These are phyloP conservation scores for Sycophila sp. DNA, from an alignment of 1,140 invertebrate genomes.

Conservation along the genomic window DNA sequence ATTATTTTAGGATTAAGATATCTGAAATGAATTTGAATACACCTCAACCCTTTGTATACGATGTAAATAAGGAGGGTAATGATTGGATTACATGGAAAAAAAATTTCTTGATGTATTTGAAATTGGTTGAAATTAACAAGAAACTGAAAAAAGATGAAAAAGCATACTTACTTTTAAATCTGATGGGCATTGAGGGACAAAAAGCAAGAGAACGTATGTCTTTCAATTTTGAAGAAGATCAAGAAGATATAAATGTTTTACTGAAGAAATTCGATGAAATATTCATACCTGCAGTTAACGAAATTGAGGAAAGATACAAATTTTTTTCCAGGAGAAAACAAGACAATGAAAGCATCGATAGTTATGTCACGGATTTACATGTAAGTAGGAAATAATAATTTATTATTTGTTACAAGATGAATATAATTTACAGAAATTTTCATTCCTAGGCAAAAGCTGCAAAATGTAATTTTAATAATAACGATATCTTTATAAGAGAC, in stretches of 20 bases:
- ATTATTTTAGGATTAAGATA: too few species aligned
- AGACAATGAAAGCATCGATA: not conserved
- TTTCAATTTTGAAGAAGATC: not conserved
- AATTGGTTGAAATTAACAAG: not conserved
- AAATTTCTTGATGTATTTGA: not conserved
- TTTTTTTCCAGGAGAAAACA: not conserved
- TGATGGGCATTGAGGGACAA: not conserved
- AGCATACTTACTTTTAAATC: not conserved
- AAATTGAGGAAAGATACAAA: not conserved
- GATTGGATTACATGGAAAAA: not conserved
- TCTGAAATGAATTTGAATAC: too few species aligned
- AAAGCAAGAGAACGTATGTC: not conserved
- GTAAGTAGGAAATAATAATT: not conserved
- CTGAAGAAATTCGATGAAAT: not conserved
- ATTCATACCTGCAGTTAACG: not conserved
- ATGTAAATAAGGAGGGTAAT: not conserved
- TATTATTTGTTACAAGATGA: not conserved
- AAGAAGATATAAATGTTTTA: not conserved
- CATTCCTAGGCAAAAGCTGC: not conserved
- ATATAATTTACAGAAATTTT: not conserved
- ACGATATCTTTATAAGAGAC: not conserved
- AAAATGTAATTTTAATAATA: constrained; percentile 15
- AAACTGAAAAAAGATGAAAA: not conserved
- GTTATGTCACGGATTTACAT: not conserved
- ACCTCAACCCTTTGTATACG: not conserved